These are phyloP conservation scores for Onychomys arenicola DNA, from an alignment of 2,797 vertebrate species.

Conservation along the genomic window DNA sequence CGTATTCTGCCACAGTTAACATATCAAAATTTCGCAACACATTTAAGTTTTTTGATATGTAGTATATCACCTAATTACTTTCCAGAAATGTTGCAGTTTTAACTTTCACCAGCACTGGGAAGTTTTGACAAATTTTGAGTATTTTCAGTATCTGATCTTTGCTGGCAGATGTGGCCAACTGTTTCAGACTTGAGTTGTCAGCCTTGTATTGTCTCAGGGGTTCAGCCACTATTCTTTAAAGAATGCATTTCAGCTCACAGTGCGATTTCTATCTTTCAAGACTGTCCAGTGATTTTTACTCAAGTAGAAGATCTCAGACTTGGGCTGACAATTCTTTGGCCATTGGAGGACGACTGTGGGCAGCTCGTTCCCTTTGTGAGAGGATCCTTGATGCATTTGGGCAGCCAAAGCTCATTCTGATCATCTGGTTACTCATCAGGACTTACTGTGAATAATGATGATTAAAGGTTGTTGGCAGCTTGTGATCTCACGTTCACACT, in stretches of 20 bases:
- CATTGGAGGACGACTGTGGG: not conserved
- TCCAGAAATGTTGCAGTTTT: slow-evolving; percentile 49
- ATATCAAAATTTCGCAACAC: slow-evolving; percentile 49
- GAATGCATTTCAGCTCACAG: slow-evolving; percentile 20
- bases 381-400: not conserved
- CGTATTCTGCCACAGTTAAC: not conserved
- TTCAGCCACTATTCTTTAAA: not conserved
- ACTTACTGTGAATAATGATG: slow-evolving; percentile 48
- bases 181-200: slow-evolving; percentile 64
- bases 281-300: not conserved
- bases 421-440: slow-evolving; percentile 32
- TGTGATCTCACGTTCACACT: slow-evolving; percentile 56
- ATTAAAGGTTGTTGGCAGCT: slow-evolving; percentile 69
- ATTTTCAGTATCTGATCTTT: slow-evolving; percentile 56
- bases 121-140: not conserved
- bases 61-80: slow-evolving; percentile 19
- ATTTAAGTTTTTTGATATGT: not conserved
- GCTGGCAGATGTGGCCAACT: slow-evolving; percentile 28
- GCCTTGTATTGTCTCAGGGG: not conserved
- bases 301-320: slow-evolving; percentile 5
- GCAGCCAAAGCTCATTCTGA: not conserved
- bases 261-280: slow-evolving; percentile 37
- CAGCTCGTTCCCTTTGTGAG: not conserved
- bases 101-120: not conserved
- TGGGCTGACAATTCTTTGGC: not conserved